Conservation (phyloP, 2,797 vertebrate genomes). For the Sebastes trivittatus region DNA sequence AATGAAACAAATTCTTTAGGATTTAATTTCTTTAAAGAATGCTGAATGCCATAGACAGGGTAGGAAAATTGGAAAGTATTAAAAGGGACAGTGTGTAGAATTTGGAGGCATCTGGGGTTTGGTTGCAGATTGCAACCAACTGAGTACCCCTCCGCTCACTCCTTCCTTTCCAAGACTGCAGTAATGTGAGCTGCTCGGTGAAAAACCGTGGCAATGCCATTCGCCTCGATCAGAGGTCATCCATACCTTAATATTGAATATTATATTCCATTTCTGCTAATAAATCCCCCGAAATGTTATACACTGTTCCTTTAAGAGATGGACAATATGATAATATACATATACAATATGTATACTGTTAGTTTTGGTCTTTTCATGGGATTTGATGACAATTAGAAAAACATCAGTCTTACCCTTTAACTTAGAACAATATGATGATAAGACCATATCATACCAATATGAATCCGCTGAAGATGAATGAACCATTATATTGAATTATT, state of each 20-base stretch:
- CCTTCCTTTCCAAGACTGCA: no score
- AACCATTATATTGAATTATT: neutral
- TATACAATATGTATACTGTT: neutral
- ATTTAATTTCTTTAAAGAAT: no score
- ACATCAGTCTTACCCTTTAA: neutral
- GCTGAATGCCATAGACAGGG: no score
- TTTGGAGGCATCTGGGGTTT: no score
- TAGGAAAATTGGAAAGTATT: neutral
- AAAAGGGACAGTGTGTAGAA: no score
- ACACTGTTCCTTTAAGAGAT: neutral
- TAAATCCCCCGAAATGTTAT: no score
- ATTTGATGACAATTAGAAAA: neutral
- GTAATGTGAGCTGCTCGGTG: fast-evolving
- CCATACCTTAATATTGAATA: no score
- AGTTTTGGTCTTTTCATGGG: neutral
- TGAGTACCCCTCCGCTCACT: no score
- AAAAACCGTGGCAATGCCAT: no score
- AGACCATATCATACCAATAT: neutral
- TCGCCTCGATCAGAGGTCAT: no score
- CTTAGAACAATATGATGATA: neutral
- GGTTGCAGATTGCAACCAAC: no score
- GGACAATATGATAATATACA: neutral
- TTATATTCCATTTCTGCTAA: no score
- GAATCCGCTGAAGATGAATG: neutral
- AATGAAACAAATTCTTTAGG: neutral